These are phyloP conservation scores for Phodopus roborovskii DNA, from an alignment of 2,113 vertebrate genomes.

Conservation along the genomic window DNA sequence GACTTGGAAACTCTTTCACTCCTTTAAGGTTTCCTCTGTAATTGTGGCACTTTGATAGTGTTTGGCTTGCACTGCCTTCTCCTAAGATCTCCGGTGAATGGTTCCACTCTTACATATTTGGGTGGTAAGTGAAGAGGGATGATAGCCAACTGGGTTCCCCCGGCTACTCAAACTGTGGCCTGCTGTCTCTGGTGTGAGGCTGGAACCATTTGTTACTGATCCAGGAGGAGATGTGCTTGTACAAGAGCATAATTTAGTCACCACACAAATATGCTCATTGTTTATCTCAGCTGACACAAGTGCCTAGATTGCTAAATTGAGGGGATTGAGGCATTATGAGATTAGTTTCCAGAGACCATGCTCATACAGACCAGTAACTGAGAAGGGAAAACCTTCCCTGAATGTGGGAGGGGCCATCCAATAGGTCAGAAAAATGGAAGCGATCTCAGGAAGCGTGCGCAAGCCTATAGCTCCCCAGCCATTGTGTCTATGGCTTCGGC, in stretches of 20 bases:
- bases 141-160: accelerated
- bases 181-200: accelerated
- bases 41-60: neutral
- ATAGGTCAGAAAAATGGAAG: neutral
- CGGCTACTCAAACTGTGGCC: neutral
- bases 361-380: too few relatives aligned
- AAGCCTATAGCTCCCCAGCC: neutral
- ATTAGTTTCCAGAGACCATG: neutral
- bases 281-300: neutral
- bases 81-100: neutral
- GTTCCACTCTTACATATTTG: neutral
- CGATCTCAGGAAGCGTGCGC: neutral
- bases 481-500: neutral
- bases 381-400: too few relatives aligned
- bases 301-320: neutral
- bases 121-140: neutral
- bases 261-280: neutral
- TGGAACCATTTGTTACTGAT: neutral
- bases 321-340: neutral
- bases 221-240: neutral
- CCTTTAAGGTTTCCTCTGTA: constrained; percentile 51
- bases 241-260: neutral
- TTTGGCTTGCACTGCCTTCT: constrained; percentile 27
- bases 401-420: neutral
- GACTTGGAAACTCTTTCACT: constrained; percentile 62